Evolutionary conservation across 2,888 invertebrate species (phyloP).

Genomic region (Blastobasis adustella): DNA sequence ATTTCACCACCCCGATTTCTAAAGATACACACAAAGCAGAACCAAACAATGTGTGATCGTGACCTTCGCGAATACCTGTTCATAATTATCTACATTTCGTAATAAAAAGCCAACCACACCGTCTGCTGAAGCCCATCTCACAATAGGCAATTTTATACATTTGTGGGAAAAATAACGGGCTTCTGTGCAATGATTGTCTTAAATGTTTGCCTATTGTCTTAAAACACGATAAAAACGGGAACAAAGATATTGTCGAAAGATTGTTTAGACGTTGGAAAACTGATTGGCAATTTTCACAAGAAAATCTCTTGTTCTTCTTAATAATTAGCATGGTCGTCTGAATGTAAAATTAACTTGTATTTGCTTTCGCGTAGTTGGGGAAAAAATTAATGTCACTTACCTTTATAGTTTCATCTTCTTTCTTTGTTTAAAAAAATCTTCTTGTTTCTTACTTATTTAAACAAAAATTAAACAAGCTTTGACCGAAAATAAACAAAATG

Average conservation of each 20-base stretch:
- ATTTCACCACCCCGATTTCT: no score
- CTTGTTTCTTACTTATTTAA: no score
- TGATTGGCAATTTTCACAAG: no score
- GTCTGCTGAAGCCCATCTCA: neutral
- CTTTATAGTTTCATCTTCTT: neutral
- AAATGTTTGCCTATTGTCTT: conserved; percentile 11
- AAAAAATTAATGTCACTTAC: neutral
- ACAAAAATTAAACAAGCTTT: no score
- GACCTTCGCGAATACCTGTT: neutral
- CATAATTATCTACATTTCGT: neutral
- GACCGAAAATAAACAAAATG: no score
- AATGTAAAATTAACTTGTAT: no score
- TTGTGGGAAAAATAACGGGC: conserved; percentile 8
- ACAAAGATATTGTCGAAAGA: conserved; percentile 5
- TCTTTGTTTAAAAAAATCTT: neutral
- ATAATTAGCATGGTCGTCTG: no score
- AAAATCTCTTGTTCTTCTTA: no score
- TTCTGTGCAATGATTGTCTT: conserved; percentile 9
- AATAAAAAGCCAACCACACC: no score
- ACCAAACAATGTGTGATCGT: neutral
- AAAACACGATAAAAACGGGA: conserved; percentile 8
- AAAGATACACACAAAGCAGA: no score
- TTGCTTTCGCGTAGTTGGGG: no score
- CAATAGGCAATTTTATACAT: conserved; percentile 3
- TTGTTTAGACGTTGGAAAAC: no score